Conservation (phyloP, 2,888 invertebrate genomes). For the Phengaris alcon region DNA sequence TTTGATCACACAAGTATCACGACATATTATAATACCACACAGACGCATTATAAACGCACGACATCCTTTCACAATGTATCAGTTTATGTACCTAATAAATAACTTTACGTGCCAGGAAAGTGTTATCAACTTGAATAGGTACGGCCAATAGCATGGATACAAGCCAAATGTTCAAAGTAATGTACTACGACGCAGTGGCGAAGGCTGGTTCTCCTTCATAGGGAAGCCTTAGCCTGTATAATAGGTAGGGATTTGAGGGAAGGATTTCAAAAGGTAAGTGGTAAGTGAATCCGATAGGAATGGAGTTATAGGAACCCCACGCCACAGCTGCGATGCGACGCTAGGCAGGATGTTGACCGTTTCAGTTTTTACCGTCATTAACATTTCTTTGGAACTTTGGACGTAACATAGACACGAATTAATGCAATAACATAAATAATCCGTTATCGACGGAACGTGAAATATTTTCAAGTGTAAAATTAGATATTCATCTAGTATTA, state of each 20-base stretch:
- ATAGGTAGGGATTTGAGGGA: too few species aligned
- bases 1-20: constrained; percentile 27
- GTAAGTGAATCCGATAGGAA: too few species aligned
- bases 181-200: neutral
- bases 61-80: constrained; percentile 4
- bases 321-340: too few species aligned
- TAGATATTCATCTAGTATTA: neutral
- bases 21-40: constrained; percentile 9
- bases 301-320: too few species aligned
- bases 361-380: neutral
- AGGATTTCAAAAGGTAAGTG: too few species aligned
- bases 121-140: neutral
- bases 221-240: too few species aligned
- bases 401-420: neutral
- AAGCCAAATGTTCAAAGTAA: neutral
- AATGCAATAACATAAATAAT: neutral
- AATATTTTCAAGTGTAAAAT: neutral
- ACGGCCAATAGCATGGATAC: neutral
- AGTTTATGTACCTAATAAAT: neutral
- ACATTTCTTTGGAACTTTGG: neutral
- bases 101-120: neutral
- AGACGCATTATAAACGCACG: neutral
- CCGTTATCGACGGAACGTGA: neutral
- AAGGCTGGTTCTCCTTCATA: too few species aligned
- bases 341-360: neutral